Conservation (phyloP, 2,113 vertebrate genomes). For the Cochlearius cochlearius region DNA sequence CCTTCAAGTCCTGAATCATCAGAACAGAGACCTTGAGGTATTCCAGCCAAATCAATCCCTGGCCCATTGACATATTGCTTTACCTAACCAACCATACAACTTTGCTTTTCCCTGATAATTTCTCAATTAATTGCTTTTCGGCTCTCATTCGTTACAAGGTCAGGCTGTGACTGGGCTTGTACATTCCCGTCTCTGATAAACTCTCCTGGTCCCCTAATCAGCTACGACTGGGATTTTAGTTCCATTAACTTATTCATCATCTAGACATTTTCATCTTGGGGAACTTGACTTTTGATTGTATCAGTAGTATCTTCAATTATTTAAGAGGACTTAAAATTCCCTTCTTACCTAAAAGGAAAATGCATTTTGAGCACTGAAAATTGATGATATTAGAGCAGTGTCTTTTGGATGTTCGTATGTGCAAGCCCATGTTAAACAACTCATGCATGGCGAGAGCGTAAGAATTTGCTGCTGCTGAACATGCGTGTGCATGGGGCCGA, state of each 20-base stretch:
- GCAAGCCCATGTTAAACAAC: neutral
- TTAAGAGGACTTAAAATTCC: slow-evolving; percentile 62
- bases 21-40: slow-evolving; percentile 84
- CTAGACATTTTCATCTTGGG: slow-evolving; percentile 63
- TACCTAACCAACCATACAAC: slow-evolving; percentile 84
- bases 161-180: slow-evolving; percentile 74
- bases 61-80: slow-evolving; percentile 85
- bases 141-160: slow-evolving; percentile 87
- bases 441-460: neutral
- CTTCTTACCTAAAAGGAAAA: slow-evolving; percentile 32
- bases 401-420: neutral
- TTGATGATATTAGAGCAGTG: neutral
- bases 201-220: slow-evolving; percentile 64
- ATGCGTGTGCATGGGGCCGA: neutral
- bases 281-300: slow-evolving; percentile 70
- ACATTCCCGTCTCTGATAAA: slow-evolving; percentile 63
- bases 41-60: slow-evolving; percentile 83
- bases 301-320: slow-evolving; percentile 67
- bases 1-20: slow-evolving; percentile 76
- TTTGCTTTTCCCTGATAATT: slow-evolving; percentile 81
- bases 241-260: slow-evolving; percentile 79
- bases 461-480: neutral
- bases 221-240: slow-evolving; percentile 66
- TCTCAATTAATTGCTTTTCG: slow-evolving; percentile 88
- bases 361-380: neutral